Evolutionary conservation across 2,797 vertebrate species (phyloP).

Genomic region (Alosa sapidissima): DNA sequence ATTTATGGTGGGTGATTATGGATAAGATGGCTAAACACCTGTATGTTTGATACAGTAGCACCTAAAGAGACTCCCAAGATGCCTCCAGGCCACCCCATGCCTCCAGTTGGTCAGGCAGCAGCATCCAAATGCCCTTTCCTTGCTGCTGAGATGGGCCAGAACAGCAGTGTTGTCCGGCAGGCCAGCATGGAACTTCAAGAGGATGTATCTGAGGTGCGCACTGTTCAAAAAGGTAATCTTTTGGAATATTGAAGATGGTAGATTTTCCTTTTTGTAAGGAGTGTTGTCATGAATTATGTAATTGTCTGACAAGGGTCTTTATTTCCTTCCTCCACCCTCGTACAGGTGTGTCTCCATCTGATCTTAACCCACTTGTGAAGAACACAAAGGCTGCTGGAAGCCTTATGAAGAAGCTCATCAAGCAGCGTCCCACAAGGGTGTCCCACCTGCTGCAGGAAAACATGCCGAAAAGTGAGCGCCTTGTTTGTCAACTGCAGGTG

Average conservation of each 20-base stretch:
- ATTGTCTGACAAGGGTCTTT: background rate
- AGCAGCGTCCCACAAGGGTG: slow-evolving; percentile 85
- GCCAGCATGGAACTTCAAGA: slow-evolving; percentile 91
- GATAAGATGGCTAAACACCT: background rate
- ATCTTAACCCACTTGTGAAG: slow-evolving; percentile 63
- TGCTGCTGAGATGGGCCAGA: slow-evolving; percentile 92
- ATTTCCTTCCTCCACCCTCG: background rate
- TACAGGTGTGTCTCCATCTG: slow-evolving; percentile 74
- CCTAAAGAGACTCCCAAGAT: slow-evolving; percentile 55
- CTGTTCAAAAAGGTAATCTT: slow-evolving; percentile 80
- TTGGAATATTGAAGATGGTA: background rate
- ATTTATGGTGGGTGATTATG: background rate
- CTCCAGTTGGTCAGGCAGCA: slow-evolving; percentile 66
- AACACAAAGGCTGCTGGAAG: slow-evolving; percentile 51
- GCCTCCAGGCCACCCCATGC: slow-evolving; percentile 70
- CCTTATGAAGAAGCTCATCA: slow-evolving; percentile 83
- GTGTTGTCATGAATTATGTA: background rate
- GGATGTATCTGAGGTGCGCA: slow-evolving; percentile 90
- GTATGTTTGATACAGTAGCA: slow-evolving; percentile 46
- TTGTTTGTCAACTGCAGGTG: background rate
- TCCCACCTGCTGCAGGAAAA: slow-evolving; percentile 96
- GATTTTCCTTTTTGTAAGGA: too few relatives aligned
- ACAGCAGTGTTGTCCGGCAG: slow-evolving; percentile 87
- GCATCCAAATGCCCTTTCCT: slow-evolving; percentile 93
- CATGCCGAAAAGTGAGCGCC: slow-evolving; percentile 81